These are phyloP conservation scores for Peromyscus polionotus DNA, from an alignment of 2,113 vertebrate species.

Conservation along the genomic window DNA sequence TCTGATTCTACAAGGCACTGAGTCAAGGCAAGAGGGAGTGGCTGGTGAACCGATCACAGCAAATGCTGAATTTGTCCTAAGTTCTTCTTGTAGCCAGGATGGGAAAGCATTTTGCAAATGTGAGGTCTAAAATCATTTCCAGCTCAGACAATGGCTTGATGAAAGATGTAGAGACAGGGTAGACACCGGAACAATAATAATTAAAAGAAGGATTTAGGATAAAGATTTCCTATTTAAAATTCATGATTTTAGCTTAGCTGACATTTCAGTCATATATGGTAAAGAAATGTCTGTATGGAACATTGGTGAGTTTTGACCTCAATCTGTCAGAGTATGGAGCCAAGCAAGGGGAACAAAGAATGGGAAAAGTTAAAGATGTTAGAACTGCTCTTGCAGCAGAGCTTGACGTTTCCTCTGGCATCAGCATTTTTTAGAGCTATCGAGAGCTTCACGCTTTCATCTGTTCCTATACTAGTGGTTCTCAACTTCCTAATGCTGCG, in stretches of 20 bases:
- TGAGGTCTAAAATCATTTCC: conserved; percentile 12
- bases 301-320: conserved; percentile 47
- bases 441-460: neutral
- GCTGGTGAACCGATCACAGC: neutral
- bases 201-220: conserved; percentile 34
- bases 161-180: neutral
- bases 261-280: conserved; percentile 41
- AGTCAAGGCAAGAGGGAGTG: conserved; percentile 3
- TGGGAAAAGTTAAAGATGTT: conserved; percentile 11
- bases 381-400: conserved; percentile 33
- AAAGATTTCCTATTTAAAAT: conserved; percentile 36
- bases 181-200: conserved; percentile 30
- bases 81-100: neutral
- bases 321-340: conserved; percentile 39
- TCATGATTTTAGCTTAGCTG: conserved; percentile 25
- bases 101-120: neutral
- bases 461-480: neutral
- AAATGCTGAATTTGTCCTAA: neutral
- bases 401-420: neutral
- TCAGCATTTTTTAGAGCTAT: conserved; percentile 60
- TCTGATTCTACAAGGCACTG: neutral
- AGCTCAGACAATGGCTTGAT: conserved; percentile 13
- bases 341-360: neutral
- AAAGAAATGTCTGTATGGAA: conserved; percentile 19
- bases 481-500: neutral